Conservation (phyloP, 2,888 invertebrate species). For the Hirtodrosophila alboralis region DNA sequence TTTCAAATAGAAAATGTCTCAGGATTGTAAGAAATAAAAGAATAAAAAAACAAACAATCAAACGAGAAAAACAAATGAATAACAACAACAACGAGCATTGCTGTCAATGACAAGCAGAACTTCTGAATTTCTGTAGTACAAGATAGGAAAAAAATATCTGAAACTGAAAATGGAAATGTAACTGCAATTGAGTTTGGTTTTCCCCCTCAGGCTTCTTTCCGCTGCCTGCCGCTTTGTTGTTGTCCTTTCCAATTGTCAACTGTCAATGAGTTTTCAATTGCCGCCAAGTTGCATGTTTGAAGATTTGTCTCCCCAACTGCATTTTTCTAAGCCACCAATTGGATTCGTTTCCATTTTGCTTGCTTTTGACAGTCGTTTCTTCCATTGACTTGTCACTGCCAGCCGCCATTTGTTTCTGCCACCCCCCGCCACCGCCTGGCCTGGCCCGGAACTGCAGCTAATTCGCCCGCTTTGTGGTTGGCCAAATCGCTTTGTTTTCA, state of each 20-base stretch:
- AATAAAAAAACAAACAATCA: slow-evolving; percentile 26
- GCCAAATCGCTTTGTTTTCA: slow-evolving; percentile 55
- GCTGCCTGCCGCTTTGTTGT: slow-evolving; percentile 6
- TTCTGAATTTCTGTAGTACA: slow-evolving; percentile 33
- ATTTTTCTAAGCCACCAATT: slow-evolving; percentile 67
- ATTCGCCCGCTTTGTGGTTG: slow-evolving; percentile 57
- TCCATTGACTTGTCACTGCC: slow-evolving; percentile 53
- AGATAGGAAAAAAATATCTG: neutral
- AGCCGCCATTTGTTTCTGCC: slow-evolving; percentile 15
- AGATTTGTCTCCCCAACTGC: slow-evolving; percentile 58
- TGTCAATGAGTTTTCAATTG: slow-evolving; percentile 79
- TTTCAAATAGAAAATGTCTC: slow-evolving; percentile 78
- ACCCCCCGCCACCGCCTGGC: neutral
- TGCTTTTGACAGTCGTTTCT: slow-evolving; percentile 67
- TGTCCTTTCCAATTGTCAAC: slow-evolving; percentile 68
- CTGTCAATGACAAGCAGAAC: slow-evolving; percentile 55
- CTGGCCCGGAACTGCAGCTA: slow-evolving; percentile 36
- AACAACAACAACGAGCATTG: slow-evolving; percentile 37
- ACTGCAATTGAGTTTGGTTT: slow-evolving; percentile 69
- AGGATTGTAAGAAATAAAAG: slow-evolving; percentile 43
- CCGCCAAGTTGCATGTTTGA: slow-evolving; percentile 77
- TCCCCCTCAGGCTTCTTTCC: slow-evolving; percentile 26
- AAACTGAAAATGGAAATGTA: slow-evolving; percentile 62
- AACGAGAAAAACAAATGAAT: slow-evolving; percentile 60
- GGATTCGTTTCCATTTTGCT: slow-evolving; percentile 59